These are phyloP conservation scores for Saturnia pavonia DNA, from an alignment of 2,888 invertebrate species.

Conservation along the genomic window DNA sequence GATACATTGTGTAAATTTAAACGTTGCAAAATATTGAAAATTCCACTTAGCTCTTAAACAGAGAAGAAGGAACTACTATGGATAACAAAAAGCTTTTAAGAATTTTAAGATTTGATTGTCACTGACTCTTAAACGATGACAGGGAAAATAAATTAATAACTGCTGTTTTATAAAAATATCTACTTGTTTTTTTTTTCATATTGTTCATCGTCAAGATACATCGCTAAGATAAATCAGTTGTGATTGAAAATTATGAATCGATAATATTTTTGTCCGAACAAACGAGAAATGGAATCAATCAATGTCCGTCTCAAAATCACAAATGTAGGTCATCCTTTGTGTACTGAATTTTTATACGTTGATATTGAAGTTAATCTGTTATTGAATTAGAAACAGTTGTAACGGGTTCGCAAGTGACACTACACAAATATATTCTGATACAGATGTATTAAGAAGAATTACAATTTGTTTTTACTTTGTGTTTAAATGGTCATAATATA, in stretches of 20 bases:
- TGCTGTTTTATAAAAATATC: background rate
- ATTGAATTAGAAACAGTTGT: constrained; percentile 7
- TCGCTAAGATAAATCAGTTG: constrained; percentile 2
- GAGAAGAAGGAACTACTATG: background rate
- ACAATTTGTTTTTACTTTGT: background rate
- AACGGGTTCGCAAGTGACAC: constrained; percentile 5
- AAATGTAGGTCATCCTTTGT: constrained; percentile 20
- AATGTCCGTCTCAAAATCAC: constrained; percentile 18
- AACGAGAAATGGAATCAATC: constrained; percentile 20
- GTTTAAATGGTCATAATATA: background rate
- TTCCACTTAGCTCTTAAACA: background rate
- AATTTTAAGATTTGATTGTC: background rate
- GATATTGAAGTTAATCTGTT: constrained; percentile 19
- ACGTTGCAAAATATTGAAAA: background rate
- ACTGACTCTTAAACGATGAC: background rate
- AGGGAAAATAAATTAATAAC: background rate
- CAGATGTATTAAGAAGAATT: background rate
- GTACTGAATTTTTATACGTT: constrained; percentile 11
- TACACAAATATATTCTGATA: background rate
- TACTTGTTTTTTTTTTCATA: background rate
- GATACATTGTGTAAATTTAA: background rate
- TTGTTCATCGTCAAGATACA: background rate
- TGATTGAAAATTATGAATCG: constrained; percentile 10
- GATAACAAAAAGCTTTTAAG: background rate
- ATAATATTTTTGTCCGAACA: constrained; percentile 13